Conservation (phyloP, 2,113 vertebrate species). For the Cavia aperea region DNA sequence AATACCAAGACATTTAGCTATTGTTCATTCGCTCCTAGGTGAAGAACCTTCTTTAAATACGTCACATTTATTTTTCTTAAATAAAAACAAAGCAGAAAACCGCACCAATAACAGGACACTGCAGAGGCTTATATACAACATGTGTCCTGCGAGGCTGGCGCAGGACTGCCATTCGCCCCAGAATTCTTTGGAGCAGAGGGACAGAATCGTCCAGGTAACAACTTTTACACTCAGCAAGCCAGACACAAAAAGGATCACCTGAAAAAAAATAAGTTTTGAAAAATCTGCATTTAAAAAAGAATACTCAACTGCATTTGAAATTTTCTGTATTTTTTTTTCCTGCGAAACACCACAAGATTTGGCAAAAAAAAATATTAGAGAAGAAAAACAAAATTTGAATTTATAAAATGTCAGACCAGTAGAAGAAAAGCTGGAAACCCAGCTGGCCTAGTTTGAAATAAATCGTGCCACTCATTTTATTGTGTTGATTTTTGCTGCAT, state of each 20-base stretch:
- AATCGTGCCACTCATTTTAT: conserved; percentile 48
- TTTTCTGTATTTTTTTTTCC: conserved; percentile 66
- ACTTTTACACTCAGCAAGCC: conserved; percentile 76
- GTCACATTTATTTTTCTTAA: conserved; percentile 74
- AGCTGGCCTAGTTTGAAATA: conserved; percentile 67
- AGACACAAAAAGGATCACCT: conserved; percentile 76
- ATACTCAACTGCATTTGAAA: conserved; percentile 74
- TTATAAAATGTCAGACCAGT: conserved; percentile 77
- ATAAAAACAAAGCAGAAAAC: conserved; percentile 71
- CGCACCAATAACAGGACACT: conserved; percentile 61
- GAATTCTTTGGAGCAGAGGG: conserved; percentile 67
- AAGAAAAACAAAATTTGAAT: conserved; percentile 69
- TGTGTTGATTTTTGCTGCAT: conserved; percentile 69
- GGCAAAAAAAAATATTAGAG: conserved; percentile 75
- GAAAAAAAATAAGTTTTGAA: conserved; percentile 66
- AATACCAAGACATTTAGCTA: conserved; percentile 76
- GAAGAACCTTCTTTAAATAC: conserved; percentile 76
- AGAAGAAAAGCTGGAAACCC: conserved; percentile 74
- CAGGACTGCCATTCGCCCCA: conserved; percentile 62
- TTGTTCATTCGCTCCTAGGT: conserved; percentile 78
- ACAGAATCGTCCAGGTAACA: conserved; percentile 67
- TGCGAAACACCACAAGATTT: conserved; percentile 77
- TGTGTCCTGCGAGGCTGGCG: conserved; percentile 54
- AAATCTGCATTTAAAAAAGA: conserved; percentile 76
- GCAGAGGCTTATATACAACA: conserved; percentile 73